Evolutionary conservation across 1,140 invertebrate species (phyloP).

Genomic region (Drosophila saltans): DNA sequence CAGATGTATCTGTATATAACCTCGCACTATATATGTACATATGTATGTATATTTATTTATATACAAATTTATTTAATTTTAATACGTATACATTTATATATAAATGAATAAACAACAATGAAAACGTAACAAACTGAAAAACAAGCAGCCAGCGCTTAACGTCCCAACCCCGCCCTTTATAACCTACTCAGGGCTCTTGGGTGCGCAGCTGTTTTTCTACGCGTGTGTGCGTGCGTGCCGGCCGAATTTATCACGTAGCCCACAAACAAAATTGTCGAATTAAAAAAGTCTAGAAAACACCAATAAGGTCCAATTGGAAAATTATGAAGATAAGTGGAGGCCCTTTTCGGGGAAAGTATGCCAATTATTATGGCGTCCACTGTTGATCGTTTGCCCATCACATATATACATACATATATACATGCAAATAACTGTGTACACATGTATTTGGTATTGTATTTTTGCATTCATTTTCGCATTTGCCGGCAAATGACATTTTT

Average conservation of each 20-base stretch:
- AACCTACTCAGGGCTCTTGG: slow-evolving; percentile 10
- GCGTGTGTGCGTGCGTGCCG: slow-evolving; percentile 63
- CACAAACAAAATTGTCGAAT: slow-evolving; percentile 38
- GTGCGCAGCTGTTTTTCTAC: slow-evolving; percentile 33
- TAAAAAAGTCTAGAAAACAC: background rate
- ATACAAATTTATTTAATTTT: background rate
- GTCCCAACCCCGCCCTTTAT: background rate
- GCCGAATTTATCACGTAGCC: slow-evolving; percentile 70
- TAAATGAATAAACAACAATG: slow-evolving; percentile 5
- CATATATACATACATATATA: background rate
- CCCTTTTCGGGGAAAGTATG: background rate
- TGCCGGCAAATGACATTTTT: slow-evolving; percentile 61
- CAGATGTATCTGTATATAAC: background rate
- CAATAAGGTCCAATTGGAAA: slow-evolving; percentile 31
- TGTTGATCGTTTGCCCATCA: slow-evolving; percentile 1
- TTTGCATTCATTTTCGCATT: slow-evolving; percentile 48
- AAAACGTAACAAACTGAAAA: slow-evolving; percentile 32
- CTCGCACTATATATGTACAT: background rate
- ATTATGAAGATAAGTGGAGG: background rate
- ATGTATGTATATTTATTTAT: background rate
- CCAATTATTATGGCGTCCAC: background rate
- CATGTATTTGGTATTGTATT: slow-evolving; percentile 50
- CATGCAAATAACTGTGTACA: background rate
- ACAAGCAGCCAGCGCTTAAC: slow-evolving; percentile 50
- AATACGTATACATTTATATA: too few species aligned